phyloP scores from a whole-genome alignment of 2,888 invertebrate genomes.

The Tetropium fuscum region DNA sequence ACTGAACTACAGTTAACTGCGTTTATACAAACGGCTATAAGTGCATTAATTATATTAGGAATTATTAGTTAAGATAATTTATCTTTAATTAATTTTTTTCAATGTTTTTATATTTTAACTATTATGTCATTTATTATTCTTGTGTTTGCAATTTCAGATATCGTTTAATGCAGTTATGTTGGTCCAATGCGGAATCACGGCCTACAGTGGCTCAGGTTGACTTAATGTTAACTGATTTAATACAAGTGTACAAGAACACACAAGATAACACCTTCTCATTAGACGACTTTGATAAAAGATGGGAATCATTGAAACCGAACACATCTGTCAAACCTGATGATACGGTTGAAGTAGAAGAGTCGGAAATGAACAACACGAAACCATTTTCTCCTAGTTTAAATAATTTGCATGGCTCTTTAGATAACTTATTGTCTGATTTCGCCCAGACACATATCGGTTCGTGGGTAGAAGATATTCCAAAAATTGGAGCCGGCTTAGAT shows the following conservation, averaged over 20 bases:
- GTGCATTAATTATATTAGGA: no score
- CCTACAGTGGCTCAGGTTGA: slow-evolving; percentile 68
- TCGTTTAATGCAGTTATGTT: slow-evolving; percentile 80
- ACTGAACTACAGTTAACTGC: no score
- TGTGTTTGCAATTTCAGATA: no score
- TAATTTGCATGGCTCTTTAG: slow-evolving; percentile 79
- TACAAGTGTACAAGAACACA: slow-evolving; percentile 60
- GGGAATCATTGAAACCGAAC: slow-evolving; percentile 79
- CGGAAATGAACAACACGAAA: slow-evolving; percentile 59
- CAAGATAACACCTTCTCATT: slow-evolving; percentile 51
- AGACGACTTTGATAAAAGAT: slow-evolving; percentile 78
- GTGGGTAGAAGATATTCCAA: slow-evolving; percentile 66
- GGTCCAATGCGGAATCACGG: slow-evolving; percentile 68
- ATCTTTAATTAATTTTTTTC: no score
- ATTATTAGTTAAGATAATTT: no score
- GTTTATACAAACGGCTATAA: no score
- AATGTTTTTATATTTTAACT: no score
- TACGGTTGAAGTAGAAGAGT: slow-evolving; percentile 42
- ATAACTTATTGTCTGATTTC: slow-evolving; percentile 58
- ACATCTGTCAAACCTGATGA: slow-evolving; percentile 70
- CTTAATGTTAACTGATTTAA: slow-evolving; percentile 67
- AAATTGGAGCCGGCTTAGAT: slow-evolving; percentile 66
- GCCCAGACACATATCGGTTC: slow-evolving; percentile 66
- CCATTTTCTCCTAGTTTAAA: slow-evolving; percentile 69
- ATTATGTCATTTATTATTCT: no score